Base-by-base conservation (phyloP, 2,888 invertebrate species). In the Callimorpha dominula region DNA sequence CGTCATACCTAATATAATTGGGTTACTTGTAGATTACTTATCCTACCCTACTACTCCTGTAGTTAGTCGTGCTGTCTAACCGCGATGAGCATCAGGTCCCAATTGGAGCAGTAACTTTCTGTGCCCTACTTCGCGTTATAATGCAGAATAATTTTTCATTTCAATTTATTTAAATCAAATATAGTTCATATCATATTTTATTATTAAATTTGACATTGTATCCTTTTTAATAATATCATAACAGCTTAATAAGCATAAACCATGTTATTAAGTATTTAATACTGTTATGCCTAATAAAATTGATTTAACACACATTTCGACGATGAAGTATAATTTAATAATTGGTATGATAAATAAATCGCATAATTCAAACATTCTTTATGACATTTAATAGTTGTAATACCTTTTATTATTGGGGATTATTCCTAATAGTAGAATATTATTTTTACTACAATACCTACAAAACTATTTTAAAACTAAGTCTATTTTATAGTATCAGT, bases 221-320 rank as follows among this genome's bases (percentile, higher is more conserved):
- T 31, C 2, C 0, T 11, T 20, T 31, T 31, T 31, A 31, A 77
- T 72, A 73, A 69, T 50, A 63, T 65, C 40, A 46, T 72, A 63
- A 65, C 73, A 66, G 60, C 62, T 74, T 71, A 70, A 74, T 78
- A 72, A 68, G 63, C 63, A 62, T 70, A 57, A 71, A 66, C 52
- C 3, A 65, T 64, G 74, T 76, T 72, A 68, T 40, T 52, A 54
- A 50, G n/a, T 57, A 11, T 75, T 71, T 68, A 57, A 77, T 74
- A 78, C 72, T 63, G 75, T 81, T 77, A 62, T 60, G 70, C 65
- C 54, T 65, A 73, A 78, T 81, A 77, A 73, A 74, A 71, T 71
- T 74, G 66, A 78, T 77, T 78, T 73, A 64, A 77, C 65, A 63
- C 50, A 54, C n/a, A 49, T 75, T 81, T 73, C 65, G 12, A 69